A percentile compares a stretch with the other conserved stretches of the same genome.
Conservation (phyloP, 2,797 vertebrate species). For the Nasua narica region DNA sequence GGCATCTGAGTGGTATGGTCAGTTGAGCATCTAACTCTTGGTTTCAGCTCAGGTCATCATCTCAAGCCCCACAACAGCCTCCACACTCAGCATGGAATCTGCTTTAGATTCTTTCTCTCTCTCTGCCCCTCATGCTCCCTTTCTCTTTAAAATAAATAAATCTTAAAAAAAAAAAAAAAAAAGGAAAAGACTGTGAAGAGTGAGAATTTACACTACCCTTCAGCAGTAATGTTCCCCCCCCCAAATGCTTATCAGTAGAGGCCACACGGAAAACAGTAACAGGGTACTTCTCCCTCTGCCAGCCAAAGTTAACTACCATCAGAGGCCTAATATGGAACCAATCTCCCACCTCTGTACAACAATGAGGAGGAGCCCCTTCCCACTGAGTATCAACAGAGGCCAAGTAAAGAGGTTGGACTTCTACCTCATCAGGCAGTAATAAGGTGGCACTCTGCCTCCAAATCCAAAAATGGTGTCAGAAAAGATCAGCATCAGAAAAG, state of each 20-base stretch:
- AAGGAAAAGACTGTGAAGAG: not conserved
- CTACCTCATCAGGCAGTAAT: not conserved
- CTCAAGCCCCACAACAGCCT: not conserved
- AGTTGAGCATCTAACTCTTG: not conserved
- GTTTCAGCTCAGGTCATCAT: not conserved
- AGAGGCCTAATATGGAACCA: not conserved
- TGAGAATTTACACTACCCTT: not conserved
- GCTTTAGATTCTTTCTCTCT: not conserved
- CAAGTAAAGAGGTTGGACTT: not conserved
- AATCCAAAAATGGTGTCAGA: not conserved
- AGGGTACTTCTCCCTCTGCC: too few relatives aligned
- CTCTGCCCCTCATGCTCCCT: not conserved
- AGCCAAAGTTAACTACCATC: not conserved
- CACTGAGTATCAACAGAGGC: not conserved
- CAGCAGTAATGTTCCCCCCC: not conserved
- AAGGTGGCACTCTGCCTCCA: not conserved
- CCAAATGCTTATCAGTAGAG: not conserved
- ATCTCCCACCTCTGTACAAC: not conserved
- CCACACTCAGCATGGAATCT: not conserved
- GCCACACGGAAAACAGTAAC: not conserved
- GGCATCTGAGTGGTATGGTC: not conserved
- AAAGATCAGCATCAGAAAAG: not conserved
- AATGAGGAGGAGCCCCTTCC: not conserved
- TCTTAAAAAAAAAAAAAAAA: not conserved
- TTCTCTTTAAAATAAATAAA: not conserved